Evolutionary conservation across 2,888 invertebrate genomes (phyloP).

Genomic region (Aplocera efformata): DNA sequence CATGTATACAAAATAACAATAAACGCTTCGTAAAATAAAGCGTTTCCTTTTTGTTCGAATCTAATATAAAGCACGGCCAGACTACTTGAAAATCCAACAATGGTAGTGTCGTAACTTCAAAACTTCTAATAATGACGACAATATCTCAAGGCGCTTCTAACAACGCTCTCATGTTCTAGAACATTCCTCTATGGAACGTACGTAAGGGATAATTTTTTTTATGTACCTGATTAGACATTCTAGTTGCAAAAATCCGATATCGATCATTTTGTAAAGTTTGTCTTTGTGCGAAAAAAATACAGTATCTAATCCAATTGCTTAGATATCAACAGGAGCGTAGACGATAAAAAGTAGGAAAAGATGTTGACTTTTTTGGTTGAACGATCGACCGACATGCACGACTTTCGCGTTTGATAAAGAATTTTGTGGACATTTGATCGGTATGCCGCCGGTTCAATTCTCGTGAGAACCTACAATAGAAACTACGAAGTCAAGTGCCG

Average conservation of each 20-base stretch:
- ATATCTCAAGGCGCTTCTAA: background rate
- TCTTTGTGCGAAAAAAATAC: background rate
- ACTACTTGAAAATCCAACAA: conserved; percentile 12
- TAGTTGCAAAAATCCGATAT: too few relatives aligned
- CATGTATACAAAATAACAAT: conserved; percentile 26
- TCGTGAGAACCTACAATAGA: conserved; percentile 69
- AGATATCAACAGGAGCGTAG: conserved; percentile 28
- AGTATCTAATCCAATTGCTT: conserved; percentile 14
- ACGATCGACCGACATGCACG: conserved; percentile 72
- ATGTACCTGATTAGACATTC: too few relatives aligned
- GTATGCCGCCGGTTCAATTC: conserved; percentile 69
- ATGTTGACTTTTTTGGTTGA: conserved; percentile 68
- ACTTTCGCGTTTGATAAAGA: conserved; percentile 69
- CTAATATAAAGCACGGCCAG: conserved; percentile 15
- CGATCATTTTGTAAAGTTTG: too few relatives aligned
- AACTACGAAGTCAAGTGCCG: conserved; percentile 56
- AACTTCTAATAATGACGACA: too few relatives aligned
- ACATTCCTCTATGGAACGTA: too few relatives aligned
- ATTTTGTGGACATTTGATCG: conserved; percentile 61
- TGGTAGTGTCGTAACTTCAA: background rate
- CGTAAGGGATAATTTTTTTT: too few relatives aligned
- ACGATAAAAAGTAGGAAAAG: conserved; percentile 52
- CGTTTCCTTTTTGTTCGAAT: conserved; percentile 9
- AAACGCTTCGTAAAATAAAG: conserved; percentile 9
- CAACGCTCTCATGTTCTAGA: too few relatives aligned